Percentiles rank a stretch among this genome's conserved stretches.
phyloP scores from a whole-genome alignment of 2,888 invertebrate genomes.

The Trissoscelio sp. region DNA sequence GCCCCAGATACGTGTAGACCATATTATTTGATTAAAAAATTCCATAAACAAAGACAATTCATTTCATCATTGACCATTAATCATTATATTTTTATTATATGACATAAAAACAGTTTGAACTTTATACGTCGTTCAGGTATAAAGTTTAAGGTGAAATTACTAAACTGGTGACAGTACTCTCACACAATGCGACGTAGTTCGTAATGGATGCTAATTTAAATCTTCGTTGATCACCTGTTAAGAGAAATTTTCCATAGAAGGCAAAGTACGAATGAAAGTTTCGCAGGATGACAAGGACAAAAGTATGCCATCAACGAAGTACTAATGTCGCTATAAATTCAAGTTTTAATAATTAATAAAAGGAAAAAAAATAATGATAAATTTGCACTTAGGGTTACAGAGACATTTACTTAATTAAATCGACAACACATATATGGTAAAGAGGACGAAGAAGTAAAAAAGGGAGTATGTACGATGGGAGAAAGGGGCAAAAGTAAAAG shows the following conservation, averaged over 20 bases:
- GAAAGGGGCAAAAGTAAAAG: conserved; percentile 8
- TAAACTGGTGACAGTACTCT: conserved; percentile 39
- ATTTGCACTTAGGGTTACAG: too few species aligned
- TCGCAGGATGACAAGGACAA: conserved; percentile 4
- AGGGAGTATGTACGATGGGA: conserved; percentile 19
- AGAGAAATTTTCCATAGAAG: conserved; percentile 26
- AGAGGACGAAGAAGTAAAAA: conserved; percentile 1
- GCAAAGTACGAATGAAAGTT: conserved; percentile 30
- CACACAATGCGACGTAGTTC: conserved; percentile 30
- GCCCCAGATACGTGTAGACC: too few species aligned
- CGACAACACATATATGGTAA: not conserved
- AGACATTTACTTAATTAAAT: conserved; percentile 11
- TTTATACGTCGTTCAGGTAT: conserved; percentile 12
- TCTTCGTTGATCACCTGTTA: conserved; percentile 45
- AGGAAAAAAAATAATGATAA: conserved; percentile 10
- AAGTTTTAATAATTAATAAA: conserved; percentile 19
- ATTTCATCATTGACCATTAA: not conserved
- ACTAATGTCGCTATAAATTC: conserved; percentile 16
- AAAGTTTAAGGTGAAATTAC: conserved; percentile 25
- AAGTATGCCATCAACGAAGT: conserved; percentile 8
- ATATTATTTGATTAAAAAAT: too few species aligned
- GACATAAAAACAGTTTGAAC: not conserved
- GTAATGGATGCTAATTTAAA: conserved; percentile 50
- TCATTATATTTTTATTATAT: conserved; percentile 7
- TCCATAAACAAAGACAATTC: too few species aligned